Evolutionary conservation across 2,888 invertebrate genomes (phyloP).

Genomic region (Mythimna pallens): DNA sequence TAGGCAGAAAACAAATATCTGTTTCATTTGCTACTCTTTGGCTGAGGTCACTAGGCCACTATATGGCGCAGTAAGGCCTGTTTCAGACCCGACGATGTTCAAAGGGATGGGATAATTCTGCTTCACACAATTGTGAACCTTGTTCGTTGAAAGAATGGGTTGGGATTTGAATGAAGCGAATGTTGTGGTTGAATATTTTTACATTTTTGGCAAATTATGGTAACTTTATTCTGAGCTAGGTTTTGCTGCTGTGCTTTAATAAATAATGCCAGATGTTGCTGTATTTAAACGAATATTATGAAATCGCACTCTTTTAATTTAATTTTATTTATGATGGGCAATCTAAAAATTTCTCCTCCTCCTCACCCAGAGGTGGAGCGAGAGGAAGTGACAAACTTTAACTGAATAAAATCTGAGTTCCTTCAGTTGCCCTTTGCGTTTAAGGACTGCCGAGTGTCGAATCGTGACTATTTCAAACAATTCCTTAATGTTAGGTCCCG

Average conservation of each 20-base stretch:
- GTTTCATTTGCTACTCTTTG: slow-evolving; percentile 55
- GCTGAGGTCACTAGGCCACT: slow-evolving; percentile 63
- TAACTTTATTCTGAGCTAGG: slow-evolving; percentile 1
- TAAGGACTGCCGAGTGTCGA: no score
- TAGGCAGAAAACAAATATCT: slow-evolving; percentile 58
- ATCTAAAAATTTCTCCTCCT: no score
- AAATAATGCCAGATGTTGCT: neutral
- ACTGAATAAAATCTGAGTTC: no score
- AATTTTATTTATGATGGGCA: no score
- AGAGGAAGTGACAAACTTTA: no score
- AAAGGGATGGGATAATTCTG: slow-evolving; percentile 12
- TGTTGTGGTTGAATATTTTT: neutral
- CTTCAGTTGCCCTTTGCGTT: no score
- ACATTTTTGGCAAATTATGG: slow-evolving; percentile 13
- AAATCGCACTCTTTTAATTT: neutral
- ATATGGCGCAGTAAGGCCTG: slow-evolving; percentile 62
- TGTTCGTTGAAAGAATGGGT: fast-evolving
- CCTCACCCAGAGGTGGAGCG: no score
- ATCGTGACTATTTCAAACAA: no score
- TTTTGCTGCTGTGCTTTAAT: slow-evolving; percentile 6
- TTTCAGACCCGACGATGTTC: slow-evolving; percentile 49
- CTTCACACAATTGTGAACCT: neutral
- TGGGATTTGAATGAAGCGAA: neutral
- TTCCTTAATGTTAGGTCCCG: no score
- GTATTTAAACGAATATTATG: neutral